Base-by-base conservation (phyloP, 2,888 invertebrate species). In the Amphimallon solstitiale region DNA sequence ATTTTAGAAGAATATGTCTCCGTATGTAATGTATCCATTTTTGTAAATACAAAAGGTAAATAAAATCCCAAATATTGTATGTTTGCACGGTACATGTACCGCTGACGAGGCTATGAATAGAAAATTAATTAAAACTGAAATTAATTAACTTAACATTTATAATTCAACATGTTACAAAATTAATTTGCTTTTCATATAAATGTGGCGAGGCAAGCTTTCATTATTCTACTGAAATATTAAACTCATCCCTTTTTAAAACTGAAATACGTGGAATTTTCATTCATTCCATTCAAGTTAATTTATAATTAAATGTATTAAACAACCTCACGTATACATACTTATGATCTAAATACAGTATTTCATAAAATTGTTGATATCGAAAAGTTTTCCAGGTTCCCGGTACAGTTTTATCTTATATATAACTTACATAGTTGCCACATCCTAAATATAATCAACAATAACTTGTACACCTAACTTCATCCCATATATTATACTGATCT, bases 101-200 rank as follows among this genome's bases (percentile, higher is more conserved):
- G 48, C 60, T 70, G 68, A 72, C 71, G 70, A 73, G 71, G 70
- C 70, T 61, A 69, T 67, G 71, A 68, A 70, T 65, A 68, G 71
- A 70, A 70, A 74, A 73, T 73, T 74, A 75, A 75, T 75, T 75
- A 74, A 74, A 75, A 71, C 71, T 59, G 69, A 71, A 73, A 72
- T 74, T 75, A 75, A 75, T 75, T 75, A 75, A 73, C 73, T 73
- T 71, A 63, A 48, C 61, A 72, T 73, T 71, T 70, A 73, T 73
- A 71, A 72, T 71, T 68, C 68, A 71, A 46, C 69, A 67, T 66
- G 66, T 66, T 70, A 64, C 65, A 66, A 70, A 66, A 62, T 68
- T 65, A 68, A 67, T 48, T 61, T 61, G 46, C 19, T 12, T 29
- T 43, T 45, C 45, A 45, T 2, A 45, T 45, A 45, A n/a, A 2